A percentile compares a stretch with the other conserved stretches of the same genome.
Conservation (phyloP, 2,113 vertebrate species). For the Megalops atlanticus region DNA sequence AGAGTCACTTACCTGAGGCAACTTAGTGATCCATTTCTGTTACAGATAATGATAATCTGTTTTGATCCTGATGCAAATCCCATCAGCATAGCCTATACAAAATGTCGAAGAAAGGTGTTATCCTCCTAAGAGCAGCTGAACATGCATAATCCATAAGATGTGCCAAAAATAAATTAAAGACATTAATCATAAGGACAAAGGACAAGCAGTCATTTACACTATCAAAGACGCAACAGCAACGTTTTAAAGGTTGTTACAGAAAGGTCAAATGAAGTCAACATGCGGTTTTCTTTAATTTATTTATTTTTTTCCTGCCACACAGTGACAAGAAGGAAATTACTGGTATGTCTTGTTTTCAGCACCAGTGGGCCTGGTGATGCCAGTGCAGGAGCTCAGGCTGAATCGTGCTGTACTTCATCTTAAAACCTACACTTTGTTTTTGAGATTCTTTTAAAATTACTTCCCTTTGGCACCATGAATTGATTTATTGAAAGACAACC, state of each 20-base stretch:
- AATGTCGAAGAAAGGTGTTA: constrained; percentile 41
- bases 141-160: constrained; percentile 48
- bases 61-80: constrained; percentile 59
- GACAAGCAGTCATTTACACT: constrained; percentile 34
- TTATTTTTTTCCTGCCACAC: not conserved
- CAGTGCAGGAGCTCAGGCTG: too few relatives aligned
- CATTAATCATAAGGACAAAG: constrained; percentile 64
- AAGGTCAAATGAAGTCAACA: constrained; percentile 10
- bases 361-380: too few relatives aligned
- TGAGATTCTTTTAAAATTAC: too few relatives aligned
- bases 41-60: constrained; percentile 59
- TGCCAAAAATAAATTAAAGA: constrained; percentile 53
- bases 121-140: constrained; percentile 30
- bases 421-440: too few relatives aligned
- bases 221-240: constrained; percentile 17
- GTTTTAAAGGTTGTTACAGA: constrained; percentile 14
- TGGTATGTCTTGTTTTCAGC: not conserved
- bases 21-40: constrained; percentile 35
- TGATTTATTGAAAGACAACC: too few relatives aligned
- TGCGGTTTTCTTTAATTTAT: too few relatives aligned
- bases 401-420: too few relatives aligned
- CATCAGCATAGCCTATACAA: constrained; percentile 28
- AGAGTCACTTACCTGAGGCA: constrained; percentile 27
- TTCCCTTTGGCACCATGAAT: too few relatives aligned
- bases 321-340: not conserved